Base-by-base conservation (phyloP, 2,797 vertebrate genomes). In the Eulemur rubriventer region DNA sequence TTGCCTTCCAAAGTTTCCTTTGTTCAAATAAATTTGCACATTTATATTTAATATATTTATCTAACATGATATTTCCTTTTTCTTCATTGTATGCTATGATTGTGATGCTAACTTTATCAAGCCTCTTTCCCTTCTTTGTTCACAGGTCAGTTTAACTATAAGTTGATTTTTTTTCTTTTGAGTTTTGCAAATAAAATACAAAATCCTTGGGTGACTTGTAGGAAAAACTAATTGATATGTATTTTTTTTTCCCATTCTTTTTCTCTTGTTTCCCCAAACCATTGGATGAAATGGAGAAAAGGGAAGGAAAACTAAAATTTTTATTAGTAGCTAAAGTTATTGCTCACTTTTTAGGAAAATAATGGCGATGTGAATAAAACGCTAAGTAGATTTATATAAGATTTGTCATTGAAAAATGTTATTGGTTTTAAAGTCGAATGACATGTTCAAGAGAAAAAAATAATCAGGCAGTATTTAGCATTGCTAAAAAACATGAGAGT, bases 291-390 rank as follows among this genome's bases (percentile, higher is more conserved):
- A 55, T 38, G 4, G 18, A 50, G 10, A 7, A 59, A 88, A 61
- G 11, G 20, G 12, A 86, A 94, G 22, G 33, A 70, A 90, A 67
- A 17, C 24, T 8, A 35, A 59, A 72, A 11, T 35, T 30, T 73
- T n/a, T 50, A 13, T 57, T 48, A 18, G 16, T 67, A 28, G 24
- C 69, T 82, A 82, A 87, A 65, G 14, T 72, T 91, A 26, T 75
- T 84, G 4, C 5, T 94, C 48, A 48, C 16, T 33, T 87, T 94
- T 92, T n/a, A 89, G 28, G 67, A 91, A 93, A 52, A 35, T 24
- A n/a, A 38, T 24, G 75, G 33, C 52, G 14, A 7, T 10, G 10
- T 9, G 8, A 48, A 10, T 61, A 65, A 35, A 57, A 84, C 14
- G 6, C 20, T 78, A 59, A 55, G 22, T 80, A 22, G 10, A 26